phyloP scores from a whole-genome alignment of 2,113 vertebrate genomes.

The Dicentrarchus labrax region DNA sequence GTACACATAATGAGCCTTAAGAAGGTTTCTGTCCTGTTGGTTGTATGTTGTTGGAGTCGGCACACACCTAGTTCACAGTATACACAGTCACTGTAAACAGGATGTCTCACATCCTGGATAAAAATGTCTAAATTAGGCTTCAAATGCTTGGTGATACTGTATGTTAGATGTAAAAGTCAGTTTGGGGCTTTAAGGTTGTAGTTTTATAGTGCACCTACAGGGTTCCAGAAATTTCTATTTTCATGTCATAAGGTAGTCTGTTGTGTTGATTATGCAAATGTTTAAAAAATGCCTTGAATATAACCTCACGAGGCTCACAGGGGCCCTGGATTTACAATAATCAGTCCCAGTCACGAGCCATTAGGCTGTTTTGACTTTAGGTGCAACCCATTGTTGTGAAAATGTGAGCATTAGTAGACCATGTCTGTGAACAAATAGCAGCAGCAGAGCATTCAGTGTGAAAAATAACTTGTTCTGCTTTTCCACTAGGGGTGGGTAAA shows the following conservation, averaged over 20 bases:
- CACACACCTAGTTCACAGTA: neutral
- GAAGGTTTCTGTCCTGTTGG: constrained; percentile 36
- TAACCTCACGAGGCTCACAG: too few relatives aligned
- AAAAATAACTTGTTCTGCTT: neutral
- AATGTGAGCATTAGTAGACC: neutral
- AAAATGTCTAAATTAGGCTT: neutral
- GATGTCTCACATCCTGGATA: neutral
- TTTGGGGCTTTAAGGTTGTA: neutral
- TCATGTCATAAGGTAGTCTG: neutral
- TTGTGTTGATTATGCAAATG: neutral
- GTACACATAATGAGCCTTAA: constrained; percentile 18
- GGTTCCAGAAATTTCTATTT: neutral
- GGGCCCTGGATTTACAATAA: too few relatives aligned
- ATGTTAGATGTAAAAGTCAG: too few relatives aligned
- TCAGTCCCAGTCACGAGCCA: neutral
- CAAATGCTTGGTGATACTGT: neutral
- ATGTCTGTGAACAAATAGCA: neutral
- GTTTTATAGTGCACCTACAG: neutral
- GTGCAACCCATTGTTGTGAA: neutral
- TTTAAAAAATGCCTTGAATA: neutral
- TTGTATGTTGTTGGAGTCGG: neutral
- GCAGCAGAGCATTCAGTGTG: neutral
- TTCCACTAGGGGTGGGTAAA: too few relatives aligned
- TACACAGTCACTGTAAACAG: neutral
- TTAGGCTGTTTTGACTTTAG: neutral